Base-by-base conservation (phyloP, 1,140 invertebrate genomes). In the Cataglyphis hispanica region DNA sequence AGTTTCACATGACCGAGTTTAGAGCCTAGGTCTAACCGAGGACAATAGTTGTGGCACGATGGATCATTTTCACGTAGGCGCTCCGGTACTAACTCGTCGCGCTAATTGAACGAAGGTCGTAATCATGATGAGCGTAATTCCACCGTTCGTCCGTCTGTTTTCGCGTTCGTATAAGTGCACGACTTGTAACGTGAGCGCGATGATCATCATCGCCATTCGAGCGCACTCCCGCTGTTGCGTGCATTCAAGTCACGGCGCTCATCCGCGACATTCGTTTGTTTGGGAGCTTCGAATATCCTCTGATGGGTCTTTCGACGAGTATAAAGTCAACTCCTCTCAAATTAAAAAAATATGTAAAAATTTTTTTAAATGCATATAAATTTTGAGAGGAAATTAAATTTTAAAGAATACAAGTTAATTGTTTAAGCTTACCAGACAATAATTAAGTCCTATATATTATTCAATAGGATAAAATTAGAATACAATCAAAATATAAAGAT, bases 1-100 rank as follows among this genome's bases (percentile, higher is more conserved):
- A 93, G 91, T 92, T 92, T 92, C 91, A 91, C 91, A 92, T 92
- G 92, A 92, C 92, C 92, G 92, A 92, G 91, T 92, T 92, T 93
- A 89, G 84, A 88, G 58, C 70, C 67, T 60, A 80, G 37, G 74
- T 84, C 83, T 67, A 53, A 86, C 53, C n/a, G 69, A 60, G 64
- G 76, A 61, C 74, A 90, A 88, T 90, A 46, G 80, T 86, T 88
- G 86, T 90, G 91, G 92, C 88, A 90, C 72, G 89, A 75, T 80
- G 83, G 80, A 92, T 92, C 88, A 77, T 92, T 91, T 92, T 89
- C 87, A 88, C 90, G 90, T 91, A 78, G 86, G 86, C 75, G 86
- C 75, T 67, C 75, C 53, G 72, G 56, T 66, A 43, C 50, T 75
- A 74, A 80, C 66, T 53, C 63, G 63, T 43, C 74, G 87, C 74